phyloP scores from a whole-genome alignment of 2,797 vertebrate genomes.

The Calcarius lapponicus region DNA sequence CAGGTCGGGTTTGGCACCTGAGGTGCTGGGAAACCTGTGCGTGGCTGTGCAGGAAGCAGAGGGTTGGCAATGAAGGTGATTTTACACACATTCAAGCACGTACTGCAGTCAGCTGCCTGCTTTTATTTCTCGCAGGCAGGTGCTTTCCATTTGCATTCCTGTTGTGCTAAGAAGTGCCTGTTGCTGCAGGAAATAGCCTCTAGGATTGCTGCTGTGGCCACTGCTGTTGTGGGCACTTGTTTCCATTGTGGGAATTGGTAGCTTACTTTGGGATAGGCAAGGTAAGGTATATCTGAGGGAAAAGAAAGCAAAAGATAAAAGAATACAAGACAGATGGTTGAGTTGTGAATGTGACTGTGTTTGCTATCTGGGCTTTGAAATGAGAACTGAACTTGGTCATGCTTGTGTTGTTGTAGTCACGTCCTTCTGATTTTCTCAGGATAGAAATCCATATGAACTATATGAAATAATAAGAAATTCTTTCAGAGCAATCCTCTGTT shows the following conservation, averaged over 20 bases:
- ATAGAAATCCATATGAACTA: not conserved
- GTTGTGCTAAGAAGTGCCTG: not conserved
- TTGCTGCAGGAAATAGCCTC: not conserved
- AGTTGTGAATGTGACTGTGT: not conserved
- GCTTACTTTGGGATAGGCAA: not conserved
- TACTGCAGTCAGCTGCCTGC: constrained; percentile 34
- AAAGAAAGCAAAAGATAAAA: not conserved
- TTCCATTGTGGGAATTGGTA: not conserved
- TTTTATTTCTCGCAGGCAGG: not conserved
- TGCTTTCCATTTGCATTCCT: not conserved
- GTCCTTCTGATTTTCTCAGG: constrained; percentile 11
- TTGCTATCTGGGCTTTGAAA: constrained; percentile 9
- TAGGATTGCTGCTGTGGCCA: not conserved
- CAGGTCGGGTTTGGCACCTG: not conserved
- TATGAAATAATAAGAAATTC: not conserved
- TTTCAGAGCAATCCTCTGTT: not conserved
- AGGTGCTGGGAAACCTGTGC: not conserved
- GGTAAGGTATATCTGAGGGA: not conserved
- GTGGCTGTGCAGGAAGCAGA: not conserved
- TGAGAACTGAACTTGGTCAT: not conserved
- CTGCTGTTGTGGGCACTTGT: not conserved
- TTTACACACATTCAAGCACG: not conserved
- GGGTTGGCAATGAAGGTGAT: not conserved
- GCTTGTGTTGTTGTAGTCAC: not conserved
- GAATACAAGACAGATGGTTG: not conserved